These are phyloP conservation scores for Drosophila sordidula DNA, from an alignment of 2,888 invertebrate species.

Conservation along the genomic window DNA sequence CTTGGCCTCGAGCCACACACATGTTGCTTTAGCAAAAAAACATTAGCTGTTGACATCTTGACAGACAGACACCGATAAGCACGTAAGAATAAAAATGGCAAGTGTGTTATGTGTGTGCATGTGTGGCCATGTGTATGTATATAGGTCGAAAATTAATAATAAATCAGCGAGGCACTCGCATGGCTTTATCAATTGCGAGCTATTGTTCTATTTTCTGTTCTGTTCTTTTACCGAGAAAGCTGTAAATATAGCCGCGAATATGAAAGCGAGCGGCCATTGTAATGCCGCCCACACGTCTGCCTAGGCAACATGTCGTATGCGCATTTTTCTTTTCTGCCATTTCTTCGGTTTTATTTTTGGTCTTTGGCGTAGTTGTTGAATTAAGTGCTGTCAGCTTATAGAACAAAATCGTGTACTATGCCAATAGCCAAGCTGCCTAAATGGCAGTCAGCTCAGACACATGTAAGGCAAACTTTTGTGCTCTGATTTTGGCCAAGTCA, in stretches of 20 bases:
- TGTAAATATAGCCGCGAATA: constrained; percentile 30
- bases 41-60: constrained; percentile 65
- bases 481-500: constrained; percentile 24
- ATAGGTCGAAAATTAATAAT: constrained; percentile 37
- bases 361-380: constrained; percentile 18
- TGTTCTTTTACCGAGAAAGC: constrained; percentile 1
- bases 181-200: constrained; percentile 27
- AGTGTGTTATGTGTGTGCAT: constrained; percentile 1
- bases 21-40: constrained; percentile 34
- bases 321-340: constrained; percentile 36
- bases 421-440: constrained; percentile 12
- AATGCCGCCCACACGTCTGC: constrained; percentile 23
- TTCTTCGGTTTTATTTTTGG: constrained; percentile 6
- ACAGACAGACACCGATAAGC: constrained; percentile 53
- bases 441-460: constrained; percentile 24
- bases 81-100: constrained; percentile 11
- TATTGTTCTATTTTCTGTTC: not conserved
- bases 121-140: not conserved
- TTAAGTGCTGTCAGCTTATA: constrained; percentile 50
- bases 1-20: constrained; percentile 46
- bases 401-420: constrained; percentile 30
- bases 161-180: constrained; percentile 31
- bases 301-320: constrained; percentile 64
- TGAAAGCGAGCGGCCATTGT: constrained; percentile 2
- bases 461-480: constrained; percentile 39